These are phyloP conservation scores for Aporophyla nigra DNA, from an alignment of 2,888 invertebrate genomes.

Conservation along the genomic window DNA sequence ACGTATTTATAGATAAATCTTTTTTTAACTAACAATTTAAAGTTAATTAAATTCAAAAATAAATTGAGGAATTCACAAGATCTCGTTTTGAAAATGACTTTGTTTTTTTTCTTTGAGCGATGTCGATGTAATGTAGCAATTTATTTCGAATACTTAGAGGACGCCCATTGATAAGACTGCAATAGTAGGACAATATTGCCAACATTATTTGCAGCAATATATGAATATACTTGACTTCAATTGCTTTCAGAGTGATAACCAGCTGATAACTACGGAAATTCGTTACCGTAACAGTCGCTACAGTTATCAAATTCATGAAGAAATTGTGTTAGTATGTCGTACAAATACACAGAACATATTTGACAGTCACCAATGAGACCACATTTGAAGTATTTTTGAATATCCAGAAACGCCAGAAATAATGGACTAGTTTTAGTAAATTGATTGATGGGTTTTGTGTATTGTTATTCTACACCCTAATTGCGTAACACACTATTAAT, in stretches of 20 bases:
- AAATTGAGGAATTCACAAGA: neutral
- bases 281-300: neutral
- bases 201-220: neutral
- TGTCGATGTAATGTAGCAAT: neutral
- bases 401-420: neutral
- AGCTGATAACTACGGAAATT: conserved; percentile 29
- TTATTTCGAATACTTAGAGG: neutral
- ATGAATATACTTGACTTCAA: conserved; percentile 24
- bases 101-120: neutral
- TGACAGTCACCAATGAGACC: neutral
- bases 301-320: neutral
- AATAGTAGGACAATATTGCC: neutral
- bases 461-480: neutral
- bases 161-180: neutral
- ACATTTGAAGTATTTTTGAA: neutral
- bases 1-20: neutral
- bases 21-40: conserved; percentile 12
- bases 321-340: neutral
- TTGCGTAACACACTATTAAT: too few relatives aligned
- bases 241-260: conserved; percentile 18
- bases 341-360: neutral
- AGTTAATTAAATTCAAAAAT: neutral
- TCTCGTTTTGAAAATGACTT: neutral
- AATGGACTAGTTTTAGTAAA: neutral
- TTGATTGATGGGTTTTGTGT: neutral